Conservation (phyloP, 2,797 vertebrate genomes). For the Galago senegalensis region DNA sequence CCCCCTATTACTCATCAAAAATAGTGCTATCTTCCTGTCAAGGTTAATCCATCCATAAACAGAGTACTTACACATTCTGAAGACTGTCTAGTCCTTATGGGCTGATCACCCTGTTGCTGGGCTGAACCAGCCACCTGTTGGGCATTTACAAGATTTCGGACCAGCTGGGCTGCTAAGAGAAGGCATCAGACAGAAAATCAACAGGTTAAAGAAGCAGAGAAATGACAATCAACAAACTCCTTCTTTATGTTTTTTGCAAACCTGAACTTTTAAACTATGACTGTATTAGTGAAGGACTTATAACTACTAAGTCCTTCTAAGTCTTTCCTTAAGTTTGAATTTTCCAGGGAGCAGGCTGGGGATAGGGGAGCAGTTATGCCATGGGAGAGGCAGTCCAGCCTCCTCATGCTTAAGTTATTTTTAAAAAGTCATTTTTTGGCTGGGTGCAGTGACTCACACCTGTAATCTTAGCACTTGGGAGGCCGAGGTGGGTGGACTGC, state of each 20-base stretch:
- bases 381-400: too few relatives aligned
- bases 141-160: slow-evolving; percentile 93
- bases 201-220: slow-evolving; percentile 39
- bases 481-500: too few relatives aligned
- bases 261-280: slow-evolving; percentile 22
- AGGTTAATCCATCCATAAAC: not conserved
- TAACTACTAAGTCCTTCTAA: not conserved
- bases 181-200: slow-evolving; percentile 73
- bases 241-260: slow-evolving; percentile 48
- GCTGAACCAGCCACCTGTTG: slow-evolving; percentile 92
- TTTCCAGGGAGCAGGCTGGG: too few relatives aligned
- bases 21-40: not conserved
- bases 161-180: slow-evolving; percentile 93
- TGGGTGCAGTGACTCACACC: too few relatives aligned
- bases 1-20: not conserved
- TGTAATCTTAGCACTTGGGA: too few relatives aligned
- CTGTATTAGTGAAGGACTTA: slow-evolving; percentile 12
- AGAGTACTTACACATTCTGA: slow-evolving; percentile 96
- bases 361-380: too few relatives aligned
- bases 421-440: not conserved
- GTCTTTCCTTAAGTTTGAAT: too few relatives aligned
- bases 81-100: slow-evolving; percentile 93
- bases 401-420: not conserved
- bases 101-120: slow-evolving; percentile 91
- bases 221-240: slow-evolving; percentile 53